These are phyloP conservation scores for Automeris io DNA, from an alignment of 2,888 invertebrate genomes.

Conservation along the genomic window DNA sequence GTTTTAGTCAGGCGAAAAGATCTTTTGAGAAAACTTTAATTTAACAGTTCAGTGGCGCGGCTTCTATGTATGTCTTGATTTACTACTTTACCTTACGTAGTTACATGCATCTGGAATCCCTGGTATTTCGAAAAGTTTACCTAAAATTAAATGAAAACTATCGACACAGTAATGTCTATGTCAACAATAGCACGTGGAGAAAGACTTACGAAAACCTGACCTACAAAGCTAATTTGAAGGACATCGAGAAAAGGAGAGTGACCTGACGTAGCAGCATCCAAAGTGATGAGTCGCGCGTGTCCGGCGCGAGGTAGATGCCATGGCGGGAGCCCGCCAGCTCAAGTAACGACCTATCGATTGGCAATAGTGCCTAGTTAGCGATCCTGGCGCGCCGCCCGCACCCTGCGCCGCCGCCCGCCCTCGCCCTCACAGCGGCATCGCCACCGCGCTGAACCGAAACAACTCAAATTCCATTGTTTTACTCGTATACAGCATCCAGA, in stretches of 20 bases:
- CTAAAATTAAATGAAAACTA: no score
- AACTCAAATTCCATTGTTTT: neutral
- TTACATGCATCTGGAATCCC: no score
- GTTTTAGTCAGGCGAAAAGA: no score
- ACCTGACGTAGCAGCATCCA: slow-evolving; percentile 74
- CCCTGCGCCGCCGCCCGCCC: slow-evolving; percentile 23
- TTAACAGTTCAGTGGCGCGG: no score
- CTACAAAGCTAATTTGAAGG: slow-evolving; percentile 78
- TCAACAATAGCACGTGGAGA: slow-evolving; percentile 71
- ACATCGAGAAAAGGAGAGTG: slow-evolving; percentile 77
- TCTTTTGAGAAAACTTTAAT: no score
- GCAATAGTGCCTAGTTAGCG: slow-evolving; percentile 75
- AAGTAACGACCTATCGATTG: slow-evolving; percentile 75
- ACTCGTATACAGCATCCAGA: neutral
- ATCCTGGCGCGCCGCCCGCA: slow-evolving; percentile 36
- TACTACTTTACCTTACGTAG: no score
- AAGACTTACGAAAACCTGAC: slow-evolving; percentile 69
- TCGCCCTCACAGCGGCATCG: slow-evolving; percentile 25
- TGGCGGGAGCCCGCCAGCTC: slow-evolving; percentile 41
- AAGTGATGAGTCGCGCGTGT: slow-evolving; percentile 75
- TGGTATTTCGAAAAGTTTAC: no score
- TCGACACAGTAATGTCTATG: no score
- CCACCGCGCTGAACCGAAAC: slow-evolving; percentile 15
- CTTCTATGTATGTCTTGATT: no score
- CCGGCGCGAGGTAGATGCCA: slow-evolving; percentile 38